Evolutionary conservation across 2,797 vertebrate species (phyloP), one percentile per base, ranked within the genome.

Genomic region (Furcifer pardalis): DNA sequence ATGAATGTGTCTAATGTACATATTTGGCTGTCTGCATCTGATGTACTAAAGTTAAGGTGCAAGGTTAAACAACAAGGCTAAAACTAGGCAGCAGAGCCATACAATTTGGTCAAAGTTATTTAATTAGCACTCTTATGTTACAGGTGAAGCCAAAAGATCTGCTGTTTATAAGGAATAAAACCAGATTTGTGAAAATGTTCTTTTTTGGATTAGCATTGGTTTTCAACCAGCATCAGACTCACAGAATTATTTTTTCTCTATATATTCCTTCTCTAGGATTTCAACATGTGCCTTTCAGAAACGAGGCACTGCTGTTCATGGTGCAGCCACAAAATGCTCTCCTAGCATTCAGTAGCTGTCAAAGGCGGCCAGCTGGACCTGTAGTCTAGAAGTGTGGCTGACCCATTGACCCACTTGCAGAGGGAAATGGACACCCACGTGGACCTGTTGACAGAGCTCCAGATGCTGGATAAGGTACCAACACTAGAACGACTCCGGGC

Each of bases 401-500:
- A 73, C 44, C 65, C 68, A 74, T 9, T 1, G 0, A 49, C 40
- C 19, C 0, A 73, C 25, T 77, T 0, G 84, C 85, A 52, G 87
- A 77, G 92, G n/a, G 92, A 81, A 6, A 99, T 99, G 98, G 97
- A 98, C 92, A 98, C 96, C 95, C 98, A 98, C 73, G 95, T 97
- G 96, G 98, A 99, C 95, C 97, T 99, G 68, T 96, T 99, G 95
- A 97, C 97, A 0, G 98, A 99, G 95, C 97, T 99, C 91, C 98
- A 98, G 96, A 97, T 98, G 95, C 96, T 98, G 96, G 98, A 99
- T 94, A 99, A 99, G 92, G 97, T 97, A 92, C 98, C 98, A 84
- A 99, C 98, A 2, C 94, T 99, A 91, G 98, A 99, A 94, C 96
- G 98, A 79, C 97, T 99, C 88, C 96, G 98, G n/a, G 96, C 97